A percentile compares a stretch with the other conserved stretches of the same genome.
Conservation (phyloP, 2,888 invertebrate genomes). For the Mamestra brassicae region DNA sequence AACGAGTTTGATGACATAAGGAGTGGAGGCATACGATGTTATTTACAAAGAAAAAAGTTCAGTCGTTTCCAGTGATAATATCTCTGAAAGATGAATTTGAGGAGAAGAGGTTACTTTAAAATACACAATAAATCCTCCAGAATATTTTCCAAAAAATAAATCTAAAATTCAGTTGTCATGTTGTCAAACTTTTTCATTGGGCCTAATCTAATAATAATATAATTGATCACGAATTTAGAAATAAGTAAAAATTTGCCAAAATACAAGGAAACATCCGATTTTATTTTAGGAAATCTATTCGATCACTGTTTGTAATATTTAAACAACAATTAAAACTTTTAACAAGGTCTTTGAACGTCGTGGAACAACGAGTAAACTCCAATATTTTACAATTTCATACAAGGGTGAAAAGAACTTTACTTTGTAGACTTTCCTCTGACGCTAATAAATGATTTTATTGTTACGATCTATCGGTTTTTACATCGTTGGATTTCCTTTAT, state of each 20-base stretch:
- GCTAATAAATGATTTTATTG: conserved; percentile 8
- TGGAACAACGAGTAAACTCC: conserved; percentile 35
- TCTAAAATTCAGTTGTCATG: background rate
- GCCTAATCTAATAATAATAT: too few species aligned
- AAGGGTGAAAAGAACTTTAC: conserved; percentile 33
- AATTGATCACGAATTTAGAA: background rate
- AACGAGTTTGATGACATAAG: conserved; percentile 42
- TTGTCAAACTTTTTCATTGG: background rate
- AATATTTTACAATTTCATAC: conserved; percentile 34
- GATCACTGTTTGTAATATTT: conserved; percentile 24
- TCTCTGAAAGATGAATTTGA: too few species aligned
- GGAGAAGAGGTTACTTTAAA: too few species aligned
- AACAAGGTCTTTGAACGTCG: conserved; percentile 34
- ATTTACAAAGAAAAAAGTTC: background rate
- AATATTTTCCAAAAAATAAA: too few species aligned
- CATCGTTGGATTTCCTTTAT: background rate
- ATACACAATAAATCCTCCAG: too few species aligned
- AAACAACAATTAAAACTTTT: conserved; percentile 48
- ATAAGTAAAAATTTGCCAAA: background rate
- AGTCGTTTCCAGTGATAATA: background rate
- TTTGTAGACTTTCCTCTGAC: background rate
- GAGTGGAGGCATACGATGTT: background rate
- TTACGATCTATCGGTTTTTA: conserved; percentile 7
- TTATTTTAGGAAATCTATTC: conserved; percentile 3
- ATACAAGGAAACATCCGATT: background rate